Conservation (phyloP, 2,888 invertebrate species). For the Tetheella fluctuosa region DNA sequence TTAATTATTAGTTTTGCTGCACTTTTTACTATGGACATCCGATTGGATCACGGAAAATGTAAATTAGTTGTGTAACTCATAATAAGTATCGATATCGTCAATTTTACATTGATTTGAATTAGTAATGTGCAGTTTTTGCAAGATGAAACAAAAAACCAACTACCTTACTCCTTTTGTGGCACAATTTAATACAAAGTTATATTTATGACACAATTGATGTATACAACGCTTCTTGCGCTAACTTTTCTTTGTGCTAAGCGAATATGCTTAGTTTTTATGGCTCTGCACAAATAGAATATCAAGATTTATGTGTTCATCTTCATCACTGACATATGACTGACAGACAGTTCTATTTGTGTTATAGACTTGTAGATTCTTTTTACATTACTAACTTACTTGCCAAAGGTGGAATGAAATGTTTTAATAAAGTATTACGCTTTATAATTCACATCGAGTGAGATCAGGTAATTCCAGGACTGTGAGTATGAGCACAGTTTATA, state of each 20-base stretch:
- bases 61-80: not conserved
- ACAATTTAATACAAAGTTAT: slow-evolving; percentile 1
- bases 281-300: slow-evolving; percentile 31
- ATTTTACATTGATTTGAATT: not conserved
- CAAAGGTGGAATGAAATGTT: not conserved
- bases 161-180: not conserved
- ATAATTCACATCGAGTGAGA: not conserved
- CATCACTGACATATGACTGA: slow-evolving; percentile 38
- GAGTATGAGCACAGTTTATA: not conserved
- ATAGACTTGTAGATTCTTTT: not conserved
- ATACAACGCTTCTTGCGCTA: not conserved
- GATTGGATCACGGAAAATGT: not conserved
- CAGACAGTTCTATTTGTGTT: slow-evolving; percentile 20
- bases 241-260: slow-evolving; percentile 13
- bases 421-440: not conserved
- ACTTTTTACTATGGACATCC: not conserved
- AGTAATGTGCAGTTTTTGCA: slow-evolving; percentile 1
- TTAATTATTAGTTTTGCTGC: not conserved
- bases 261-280: slow-evolving; percentile 26
- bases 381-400: not conserved
- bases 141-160: not conserved
- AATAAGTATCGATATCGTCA: slow-evolving; percentile 1
- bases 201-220: slow-evolving; percentile 5
- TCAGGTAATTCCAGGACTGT: not conserved
- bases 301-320: slow-evolving; percentile 36